Evolutionary conservation across 2,113 vertebrate species (phyloP), one percentile per base, ranked within the genome.

Genomic region (Hydropotes inermis): DNA sequence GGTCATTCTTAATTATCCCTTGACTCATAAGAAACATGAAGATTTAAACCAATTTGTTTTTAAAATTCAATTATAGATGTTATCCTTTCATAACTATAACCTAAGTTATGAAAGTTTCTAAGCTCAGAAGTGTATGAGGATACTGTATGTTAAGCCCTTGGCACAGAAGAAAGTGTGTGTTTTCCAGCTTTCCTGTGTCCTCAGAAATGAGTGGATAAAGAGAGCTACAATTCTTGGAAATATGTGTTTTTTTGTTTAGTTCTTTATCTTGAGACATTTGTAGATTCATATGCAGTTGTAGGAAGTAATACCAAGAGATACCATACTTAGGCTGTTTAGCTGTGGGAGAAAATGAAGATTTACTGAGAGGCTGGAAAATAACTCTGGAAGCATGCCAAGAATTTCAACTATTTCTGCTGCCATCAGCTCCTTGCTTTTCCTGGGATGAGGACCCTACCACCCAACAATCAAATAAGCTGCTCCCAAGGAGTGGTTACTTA

Each of bases 311-410:
- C 19, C 1, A 78, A 82, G 93, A 79, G 85, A 70, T 58, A 28
- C n/a, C 89, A 30, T 86, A 10, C 55, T 89, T 61, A 23, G 83
- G 36, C 36, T 57, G 4, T 83, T 96, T 78, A 60, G 60, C 74
- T 90, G 74, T 85, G 93, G 70, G 91, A 95, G 89, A 94, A 95
- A 92, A 79, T 57, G 52, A 90, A 84, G 45, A 57, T 83, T 97
- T 96, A 87, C 64, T 1, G 17, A 88, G 76, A 55, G 86, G 30
- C 19, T 91, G 86, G 93, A 95, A 97, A 91, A 94, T 81, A 91
- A 94, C 91, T 76, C 89, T 90, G 91, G 81, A 74, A 57, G 15
- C 0, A 10, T 79, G 93, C 93, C 91, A 90, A 47, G 39, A 95
- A 94, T 94, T 61, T 61, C 27, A 87, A 84, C 55, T 67, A n/a